Evolutionary conservation across 2,888 invertebrate genomes (phyloP), one percentile per base, ranked within the genome.

Genomic region (Periphyllus acericola): DNA sequence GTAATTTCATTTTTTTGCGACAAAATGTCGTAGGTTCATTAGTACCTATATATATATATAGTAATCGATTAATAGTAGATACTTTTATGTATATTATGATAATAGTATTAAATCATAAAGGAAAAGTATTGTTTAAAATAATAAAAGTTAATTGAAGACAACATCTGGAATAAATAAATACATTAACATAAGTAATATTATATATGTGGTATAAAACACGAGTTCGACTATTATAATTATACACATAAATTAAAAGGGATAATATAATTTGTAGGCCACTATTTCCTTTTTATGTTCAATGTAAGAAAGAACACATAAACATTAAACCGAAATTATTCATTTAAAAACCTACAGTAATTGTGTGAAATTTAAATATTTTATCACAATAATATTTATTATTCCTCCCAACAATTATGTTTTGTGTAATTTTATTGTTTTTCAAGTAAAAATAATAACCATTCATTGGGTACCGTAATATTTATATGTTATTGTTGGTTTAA

Each of bases 351-450:
- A 82, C 36, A 71, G 71, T 46, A 82, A 36, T 40, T 82, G 71
- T 46, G 29, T 52, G 81, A 82, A 68, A 46, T 71, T 71, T 71
- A 71, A 82, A 82, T 71, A 46, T 71, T 71, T 71, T 82, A 82
- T 71, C 21, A 36, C n/a, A 80, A 82, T 81, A 34, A 68, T 81
- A 81, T 46, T 32, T 71, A 82, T 71, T 82, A 71, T 82, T 82
- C 46, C 46, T 32, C 81, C 81, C 46, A 82, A 71, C 32, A 71
- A 46, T 82, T 40, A 36, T 29, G 29, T 46, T 60, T 60, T 9
- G n/a, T 66, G 34, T 40, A 21, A 46, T 46, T 40, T 68, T 68
- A 81, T 81, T 71, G 46, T 71, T 68, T 46, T 80, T 81, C 32
- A 40, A 34, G 17, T 32, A 40, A 46, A 21, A 9, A 9, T 46